phyloP scores from a whole-genome alignment of 2,888 invertebrate genomes.

The Tipula vernalis region DNA sequence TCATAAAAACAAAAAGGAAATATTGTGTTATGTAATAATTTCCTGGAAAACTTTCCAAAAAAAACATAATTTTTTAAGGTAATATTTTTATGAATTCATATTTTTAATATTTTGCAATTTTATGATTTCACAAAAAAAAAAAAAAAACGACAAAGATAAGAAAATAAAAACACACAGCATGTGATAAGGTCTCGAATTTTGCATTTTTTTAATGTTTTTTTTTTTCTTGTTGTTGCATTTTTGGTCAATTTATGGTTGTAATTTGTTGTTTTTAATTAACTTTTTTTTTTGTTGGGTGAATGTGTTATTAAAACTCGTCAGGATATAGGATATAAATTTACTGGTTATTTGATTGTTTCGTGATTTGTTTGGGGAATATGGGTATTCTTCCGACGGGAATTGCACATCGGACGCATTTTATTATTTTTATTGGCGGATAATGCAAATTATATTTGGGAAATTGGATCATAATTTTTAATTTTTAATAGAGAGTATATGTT shows the following conservation, averaged over 20 bases:
- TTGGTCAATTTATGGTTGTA: background rate
- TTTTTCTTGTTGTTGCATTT: background rate
- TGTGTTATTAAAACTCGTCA: background rate
- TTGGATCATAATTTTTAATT: background rate
- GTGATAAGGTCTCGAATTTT: background rate
- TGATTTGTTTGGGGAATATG: background rate
- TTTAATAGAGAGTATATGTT: too few relatives aligned
- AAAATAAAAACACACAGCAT: background rate
- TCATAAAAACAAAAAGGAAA: background rate
- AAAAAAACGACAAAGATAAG: background rate
- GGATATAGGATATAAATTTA: background rate
- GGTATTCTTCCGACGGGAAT: background rate
- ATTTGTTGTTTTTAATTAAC: background rate
- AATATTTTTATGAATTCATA: background rate
- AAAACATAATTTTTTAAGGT: background rate
- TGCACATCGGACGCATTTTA: background rate
- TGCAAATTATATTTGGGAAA: background rate
- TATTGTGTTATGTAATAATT: background rate
- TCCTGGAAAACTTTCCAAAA: constrained; percentile 10
- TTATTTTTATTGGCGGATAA: background rate
- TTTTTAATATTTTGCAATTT: background rate
- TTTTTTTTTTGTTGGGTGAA: background rate
- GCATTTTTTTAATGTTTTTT: background rate
- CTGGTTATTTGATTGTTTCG: background rate
- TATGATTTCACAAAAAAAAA: background rate